Evolutionary conservation across 2,888 invertebrate genomes (phyloP).

Genomic region (Pomacea canaliculata): DNA sequence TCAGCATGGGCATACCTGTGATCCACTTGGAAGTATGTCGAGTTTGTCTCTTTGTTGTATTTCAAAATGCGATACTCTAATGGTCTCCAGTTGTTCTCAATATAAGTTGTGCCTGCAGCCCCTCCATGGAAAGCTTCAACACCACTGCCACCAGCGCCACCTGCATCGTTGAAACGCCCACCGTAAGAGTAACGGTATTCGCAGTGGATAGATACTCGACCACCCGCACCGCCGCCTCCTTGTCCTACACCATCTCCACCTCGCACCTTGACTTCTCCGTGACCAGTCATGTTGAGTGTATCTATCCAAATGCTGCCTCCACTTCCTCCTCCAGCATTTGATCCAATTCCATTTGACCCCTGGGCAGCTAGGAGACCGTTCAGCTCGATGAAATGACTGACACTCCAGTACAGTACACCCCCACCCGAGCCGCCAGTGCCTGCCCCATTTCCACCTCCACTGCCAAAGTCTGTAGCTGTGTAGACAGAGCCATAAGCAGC

Average conservation of each 20-base stretch:
- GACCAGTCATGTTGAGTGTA: constrained; percentile 55
- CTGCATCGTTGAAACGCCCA: constrained; percentile 47
- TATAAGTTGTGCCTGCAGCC: constrained; percentile 56
- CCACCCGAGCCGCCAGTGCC: constrained; percentile 53
- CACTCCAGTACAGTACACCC: constrained; percentile 50
- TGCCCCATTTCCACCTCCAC: constrained; percentile 55
- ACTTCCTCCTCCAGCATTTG: constrained; percentile 53
- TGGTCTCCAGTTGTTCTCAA: constrained; percentile 54
- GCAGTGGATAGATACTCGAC: constrained; percentile 52
- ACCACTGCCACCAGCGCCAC: constrained; percentile 41
- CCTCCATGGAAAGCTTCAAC: constrained; percentile 37
- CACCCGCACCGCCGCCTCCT: constrained; percentile 55
- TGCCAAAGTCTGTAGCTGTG: constrained; percentile 42
- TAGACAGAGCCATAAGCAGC: constrained; percentile 50
- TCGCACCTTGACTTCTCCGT: constrained; percentile 51
- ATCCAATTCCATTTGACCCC: constrained; percentile 43
- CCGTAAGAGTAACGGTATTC: constrained; percentile 51
- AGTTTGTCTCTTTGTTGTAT: constrained; percentile 40
- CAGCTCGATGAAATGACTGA: constrained; percentile 50
- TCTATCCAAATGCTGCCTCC: constrained; percentile 52
- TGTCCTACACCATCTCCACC: constrained; percentile 44
- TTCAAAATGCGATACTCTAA: constrained; percentile 54
- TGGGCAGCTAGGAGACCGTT: constrained; percentile 49
- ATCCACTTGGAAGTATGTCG: constrained; percentile 50
- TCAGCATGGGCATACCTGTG: constrained; percentile 49